Evolutionary conservation across 2,888 invertebrate species (phyloP), one percentile per base, ranked within the genome.

Genomic region (Argynnis bischoffii): DNA sequence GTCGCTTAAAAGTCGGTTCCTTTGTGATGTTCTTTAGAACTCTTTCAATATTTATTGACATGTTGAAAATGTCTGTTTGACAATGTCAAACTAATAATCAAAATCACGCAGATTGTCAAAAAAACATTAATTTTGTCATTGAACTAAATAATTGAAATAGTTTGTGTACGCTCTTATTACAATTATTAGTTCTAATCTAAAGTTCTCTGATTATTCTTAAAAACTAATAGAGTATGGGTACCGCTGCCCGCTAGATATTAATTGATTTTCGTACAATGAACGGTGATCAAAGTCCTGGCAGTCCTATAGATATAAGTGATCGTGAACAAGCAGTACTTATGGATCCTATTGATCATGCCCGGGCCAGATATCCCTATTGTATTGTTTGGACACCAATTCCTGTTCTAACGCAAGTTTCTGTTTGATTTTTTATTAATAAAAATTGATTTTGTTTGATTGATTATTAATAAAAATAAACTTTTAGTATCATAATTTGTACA

Each of bases 351-450:
- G 95, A 95, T 80, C 92, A 87, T 72, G 87, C 91, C 46, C 88
- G 93, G 53, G 93, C 94, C 78, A 92, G 96, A 79, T 99, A 95
- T 89, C 99, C 99, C 0, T 97, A 95, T 83, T 98, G 98, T 80
- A 96, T 99, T 69, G 99, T 99, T 4, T 99, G 99, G 99, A 99
- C 99, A 1, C 99, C 99, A 0, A 97, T 99, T 77, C 99, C 99
- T 2, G 89, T 98, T 63, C 79, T 99, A 77, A 97, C 98, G 96
- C 96, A 88, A 93, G 94, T 90, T 72, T 65, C 16, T 51, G 54
- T 41, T 21, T n/a, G n/a, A n/a, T n/a, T n/a, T n/a, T n/a, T n/a
- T n/a, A n/a, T n/a, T n/a, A n/a, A n/a, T n/a, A n/a, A n/a, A n/a
- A n/a, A n/a, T n/a, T n/a, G n/a, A n/a, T n/a, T n/a, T n/a, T n/a